These are phyloP conservation scores for Schlechtendalia chinensis DNA, from an alignment of 1,140 invertebrate genomes.

Conservation along the genomic window DNA sequence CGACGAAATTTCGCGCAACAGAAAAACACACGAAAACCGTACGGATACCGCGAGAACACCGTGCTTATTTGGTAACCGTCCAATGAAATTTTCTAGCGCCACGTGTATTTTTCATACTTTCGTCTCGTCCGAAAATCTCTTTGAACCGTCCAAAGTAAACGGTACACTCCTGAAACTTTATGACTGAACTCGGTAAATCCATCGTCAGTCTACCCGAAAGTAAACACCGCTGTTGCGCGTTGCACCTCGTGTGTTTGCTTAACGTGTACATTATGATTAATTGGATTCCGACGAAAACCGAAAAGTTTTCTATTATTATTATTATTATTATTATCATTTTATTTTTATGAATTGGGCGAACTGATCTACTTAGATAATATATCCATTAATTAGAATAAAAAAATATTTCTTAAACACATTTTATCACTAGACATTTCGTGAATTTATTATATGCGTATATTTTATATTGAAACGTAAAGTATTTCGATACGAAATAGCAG, in stretches of 20 bases:
- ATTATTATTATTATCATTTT: too few species aligned
- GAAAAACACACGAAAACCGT: not conserved
- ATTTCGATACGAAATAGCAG: too few species aligned
- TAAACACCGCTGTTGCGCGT: not conserved
- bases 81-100: not conserved
- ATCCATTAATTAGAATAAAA: too few species aligned
- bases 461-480: too few species aligned
- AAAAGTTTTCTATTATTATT: not conserved
- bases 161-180: not conserved
- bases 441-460: too few species aligned
- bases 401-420: too few species aligned
- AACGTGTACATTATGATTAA: constrained; percentile 6
- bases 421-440: too few species aligned
- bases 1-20: not conserved
- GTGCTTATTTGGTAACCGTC: not conserved
- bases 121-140: constrained; percentile 14
- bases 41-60: not conserved
- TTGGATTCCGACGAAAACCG: not conserved
- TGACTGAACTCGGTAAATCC: constrained; percentile 3
- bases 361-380: too few species aligned
- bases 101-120: constrained; percentile 5
- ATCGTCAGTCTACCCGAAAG: not conserved
- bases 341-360: too few species aligned
- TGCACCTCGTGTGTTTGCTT: not conserved
- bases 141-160: constrained; percentile 27